Percentiles rank a stretch among this genome's conserved stretches.
These are phyloP conservation scores for Calliphora vicina DNA, from an alignment of 1,140 invertebrate genomes.

Conservation along the genomic window DNA sequence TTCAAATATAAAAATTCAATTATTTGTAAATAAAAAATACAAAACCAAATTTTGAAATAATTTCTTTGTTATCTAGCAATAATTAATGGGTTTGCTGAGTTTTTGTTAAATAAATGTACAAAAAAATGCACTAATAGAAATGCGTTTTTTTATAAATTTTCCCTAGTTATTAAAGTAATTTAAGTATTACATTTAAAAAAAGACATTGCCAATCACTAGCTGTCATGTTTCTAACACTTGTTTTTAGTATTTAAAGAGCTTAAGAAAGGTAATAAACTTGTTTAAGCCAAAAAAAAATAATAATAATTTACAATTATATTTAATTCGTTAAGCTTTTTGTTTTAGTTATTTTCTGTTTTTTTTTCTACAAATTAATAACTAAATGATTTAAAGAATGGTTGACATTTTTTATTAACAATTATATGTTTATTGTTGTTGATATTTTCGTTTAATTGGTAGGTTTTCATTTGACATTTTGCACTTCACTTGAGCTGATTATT, in stretches of 20 bases:
- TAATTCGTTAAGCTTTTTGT: constrained; percentile 14
- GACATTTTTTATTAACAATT: constrained; percentile 1
- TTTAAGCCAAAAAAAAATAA: constrained; percentile 9
- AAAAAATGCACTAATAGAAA: constrained; percentile 24
- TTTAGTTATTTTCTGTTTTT: not conserved
- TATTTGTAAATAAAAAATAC: not conserved
- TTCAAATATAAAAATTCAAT: not conserved
- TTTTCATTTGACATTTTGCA: constrained; percentile 58
- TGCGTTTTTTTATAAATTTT: constrained; percentile 15
- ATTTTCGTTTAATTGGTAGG: not conserved
- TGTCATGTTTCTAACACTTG: not conserved
- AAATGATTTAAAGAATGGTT: not conserved
- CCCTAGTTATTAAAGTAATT: constrained; percentile 22
- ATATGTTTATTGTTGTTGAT: not conserved
- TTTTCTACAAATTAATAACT: constrained; percentile 20
- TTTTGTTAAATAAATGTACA: too few species aligned
- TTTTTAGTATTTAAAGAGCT: not conserved
- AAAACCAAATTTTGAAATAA: not conserved
- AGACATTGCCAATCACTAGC: constrained; percentile 9
- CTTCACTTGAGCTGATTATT: constrained; percentile 61
- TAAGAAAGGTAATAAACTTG: not conserved
- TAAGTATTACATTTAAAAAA: constrained; percentile 15
- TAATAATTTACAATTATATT: constrained; percentile 31
- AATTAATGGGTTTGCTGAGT: too few species aligned
- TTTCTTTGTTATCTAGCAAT: not conserved